These are phyloP conservation scores for Atlantisia rogersi DNA, from an alignment of 2,113 vertebrate species.

Conservation along the genomic window DNA sequence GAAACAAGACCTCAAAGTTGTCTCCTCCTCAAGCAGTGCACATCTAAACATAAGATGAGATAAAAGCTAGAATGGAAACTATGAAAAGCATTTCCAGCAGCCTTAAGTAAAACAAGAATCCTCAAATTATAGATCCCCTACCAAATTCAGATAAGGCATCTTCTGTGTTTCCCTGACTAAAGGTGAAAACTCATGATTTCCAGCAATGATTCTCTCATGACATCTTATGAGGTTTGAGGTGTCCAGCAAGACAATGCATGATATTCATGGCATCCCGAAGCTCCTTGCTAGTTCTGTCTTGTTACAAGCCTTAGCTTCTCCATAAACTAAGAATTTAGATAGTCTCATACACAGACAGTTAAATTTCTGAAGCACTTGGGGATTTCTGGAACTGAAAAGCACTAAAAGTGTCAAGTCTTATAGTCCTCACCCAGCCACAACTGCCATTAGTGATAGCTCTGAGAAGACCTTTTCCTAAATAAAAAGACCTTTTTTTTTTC, in stretches of 20 bases:
- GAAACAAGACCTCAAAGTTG: not conserved
- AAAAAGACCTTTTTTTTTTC: not conserved
- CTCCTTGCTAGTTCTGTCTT: not conserved
- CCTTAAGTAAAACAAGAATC: not conserved
- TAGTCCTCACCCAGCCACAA: not conserved
- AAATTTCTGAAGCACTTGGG: not conserved
- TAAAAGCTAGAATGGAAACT: not conserved
- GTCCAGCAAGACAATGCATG: not conserved
- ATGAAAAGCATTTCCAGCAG: not conserved
- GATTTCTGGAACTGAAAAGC: not conserved
- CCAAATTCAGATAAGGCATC: not conserved
- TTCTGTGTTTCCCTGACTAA: not conserved
- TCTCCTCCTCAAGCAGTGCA: not conserved
- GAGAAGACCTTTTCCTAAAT: not conserved
- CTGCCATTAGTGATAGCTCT: not conserved
- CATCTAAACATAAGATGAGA: not conserved
- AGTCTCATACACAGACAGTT: not conserved
- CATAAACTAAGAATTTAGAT: not conserved
- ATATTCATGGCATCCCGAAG: not conserved
- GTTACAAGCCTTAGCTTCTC: not conserved
- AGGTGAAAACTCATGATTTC: not conserved
- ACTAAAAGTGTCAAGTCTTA: not conserved
- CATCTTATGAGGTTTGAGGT: not conserved
- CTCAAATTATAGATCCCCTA: not conserved
- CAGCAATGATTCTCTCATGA: not conserved